Conservation (phyloP, 1,140 invertebrate species). For the Nomia melanderi region DNA sequence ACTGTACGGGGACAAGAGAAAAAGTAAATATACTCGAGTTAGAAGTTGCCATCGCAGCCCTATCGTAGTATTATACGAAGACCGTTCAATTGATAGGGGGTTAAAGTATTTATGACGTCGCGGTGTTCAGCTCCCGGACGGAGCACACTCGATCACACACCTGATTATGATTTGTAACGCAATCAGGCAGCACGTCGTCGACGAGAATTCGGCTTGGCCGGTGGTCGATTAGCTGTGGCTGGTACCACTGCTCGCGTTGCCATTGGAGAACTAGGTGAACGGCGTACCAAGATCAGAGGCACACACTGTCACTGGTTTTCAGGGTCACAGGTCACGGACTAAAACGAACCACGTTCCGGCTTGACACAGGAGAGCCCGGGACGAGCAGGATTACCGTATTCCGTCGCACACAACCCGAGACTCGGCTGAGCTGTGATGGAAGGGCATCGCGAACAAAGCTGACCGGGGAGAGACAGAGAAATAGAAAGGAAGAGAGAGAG, state of each 20-base stretch:
- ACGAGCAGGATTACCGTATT: neutral
- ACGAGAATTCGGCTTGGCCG: conserved; percentile 20
- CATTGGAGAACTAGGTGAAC: conserved; percentile 42
- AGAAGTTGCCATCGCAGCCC: too few relatives aligned
- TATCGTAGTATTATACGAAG: too few relatives aligned
- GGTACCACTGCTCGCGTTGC: conserved; percentile 17
- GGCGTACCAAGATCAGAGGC: conserved; percentile 51
- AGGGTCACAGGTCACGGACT: conserved; percentile 34
- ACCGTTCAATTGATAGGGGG: too few relatives aligned
- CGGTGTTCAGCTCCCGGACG: neutral
- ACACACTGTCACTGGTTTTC: conserved; percentile 53
- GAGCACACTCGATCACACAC: conserved; percentile 14
- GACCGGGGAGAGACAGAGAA: too few relatives aligned
- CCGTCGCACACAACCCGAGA: neutral
- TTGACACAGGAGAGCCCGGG: too few relatives aligned
- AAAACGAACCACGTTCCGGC: too few relatives aligned
- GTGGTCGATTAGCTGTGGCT: conserved; percentile 31
- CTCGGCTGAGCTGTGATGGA: neutral
- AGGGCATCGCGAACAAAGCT: neutral
- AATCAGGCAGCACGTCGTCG: conserved; percentile 7
- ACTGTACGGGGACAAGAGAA: too few relatives aligned
- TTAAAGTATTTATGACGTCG: too few relatives aligned
- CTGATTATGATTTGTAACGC: conserved; percentile 33
- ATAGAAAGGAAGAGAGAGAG: neutral
- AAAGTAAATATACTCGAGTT: too few relatives aligned